A percentile compares a stretch with the other conserved stretches of the same genome.
phyloP scores from a whole-genome alignment of 2,113 vertebrate species.

The Microtus oregoni region DNA sequence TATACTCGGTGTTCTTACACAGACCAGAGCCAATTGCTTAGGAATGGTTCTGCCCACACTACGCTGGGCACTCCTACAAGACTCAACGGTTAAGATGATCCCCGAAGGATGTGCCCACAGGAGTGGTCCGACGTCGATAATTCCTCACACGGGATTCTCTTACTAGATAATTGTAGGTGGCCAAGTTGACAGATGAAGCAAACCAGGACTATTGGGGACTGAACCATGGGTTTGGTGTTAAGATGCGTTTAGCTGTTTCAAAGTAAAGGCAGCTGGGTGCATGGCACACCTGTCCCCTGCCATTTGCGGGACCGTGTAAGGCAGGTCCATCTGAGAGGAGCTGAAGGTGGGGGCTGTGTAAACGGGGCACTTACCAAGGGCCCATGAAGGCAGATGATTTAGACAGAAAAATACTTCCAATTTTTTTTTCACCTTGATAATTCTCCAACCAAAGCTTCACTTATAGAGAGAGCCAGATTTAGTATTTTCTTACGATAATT shows the following conservation, averaged over 20 bases:
- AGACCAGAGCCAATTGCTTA: not conserved
- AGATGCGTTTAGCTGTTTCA: not conserved
- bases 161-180: not conserved
- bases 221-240: not conserved
- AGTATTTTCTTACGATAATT: not conserved
- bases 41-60: not conserved
- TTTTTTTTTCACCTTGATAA: not conserved
- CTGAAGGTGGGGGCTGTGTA: rapidly evolving
- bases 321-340: too few relatives aligned
- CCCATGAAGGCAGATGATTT: not conserved
- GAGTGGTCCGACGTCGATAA: too few relatives aligned
- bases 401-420: not conserved
- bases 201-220: not conserved
- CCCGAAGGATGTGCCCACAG: not conserved
- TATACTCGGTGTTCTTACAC: not conserved
- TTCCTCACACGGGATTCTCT: not conserved
- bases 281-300: not conserved
- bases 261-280: not conserved
- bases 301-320: not conserved
- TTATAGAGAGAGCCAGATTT: not conserved
- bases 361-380: not conserved
- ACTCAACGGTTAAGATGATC: too few relatives aligned
- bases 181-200: not conserved
- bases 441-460: constrained; percentile 22
- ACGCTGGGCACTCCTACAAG: not conserved